Conservation (phyloP, 2,113 vertebrate genomes). For the Varanus komodoensis region DNA sequence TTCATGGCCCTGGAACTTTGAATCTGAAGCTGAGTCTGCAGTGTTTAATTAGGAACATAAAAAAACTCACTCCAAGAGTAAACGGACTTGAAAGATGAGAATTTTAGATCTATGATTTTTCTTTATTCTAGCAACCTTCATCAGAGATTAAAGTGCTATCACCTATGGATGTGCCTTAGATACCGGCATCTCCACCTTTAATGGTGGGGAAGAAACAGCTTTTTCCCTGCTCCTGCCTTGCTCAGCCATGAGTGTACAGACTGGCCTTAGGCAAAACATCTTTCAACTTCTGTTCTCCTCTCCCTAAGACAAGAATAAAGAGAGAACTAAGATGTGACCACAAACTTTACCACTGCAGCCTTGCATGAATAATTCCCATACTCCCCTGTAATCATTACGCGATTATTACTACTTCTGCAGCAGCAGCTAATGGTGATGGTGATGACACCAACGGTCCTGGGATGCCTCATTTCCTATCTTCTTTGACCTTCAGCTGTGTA, state of each 20-base stretch:
- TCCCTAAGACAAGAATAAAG: background rate
- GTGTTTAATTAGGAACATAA: background rate
- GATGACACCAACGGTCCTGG: too few species aligned
- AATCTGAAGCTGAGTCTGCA: slow-evolving; percentile 8
- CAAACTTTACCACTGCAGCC: background rate
- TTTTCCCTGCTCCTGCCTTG: background rate
- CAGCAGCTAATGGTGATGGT: background rate
- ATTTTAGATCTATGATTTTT: slow-evolving; percentile 13
- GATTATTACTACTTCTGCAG: background rate
- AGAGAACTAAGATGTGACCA: background rate
- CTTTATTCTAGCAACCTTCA: slow-evolving; percentile 30
- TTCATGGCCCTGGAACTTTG: background rate
- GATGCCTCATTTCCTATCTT: too few species aligned
- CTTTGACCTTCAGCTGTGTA: too few species aligned
- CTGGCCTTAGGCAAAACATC: background rate
- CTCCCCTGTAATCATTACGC: background rate
- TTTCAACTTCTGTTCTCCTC: background rate
- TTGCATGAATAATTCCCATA: too few species aligned
- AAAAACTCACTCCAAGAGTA: slow-evolving; percentile 25
- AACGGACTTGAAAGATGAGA: background rate
- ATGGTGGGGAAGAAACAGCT: background rate
- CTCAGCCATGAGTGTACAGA: slow-evolving; percentile 22
- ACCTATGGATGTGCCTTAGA: slow-evolving; percentile 22
- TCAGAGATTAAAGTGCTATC: slow-evolving; percentile 13
- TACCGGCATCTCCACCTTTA: slow-evolving; percentile 13